Percentiles rank a stretch among this genome's conserved stretches.
phyloP scores from a whole-genome alignment of 2,797 vertebrate genomes.

The Sparidentex hasta region DNA sequence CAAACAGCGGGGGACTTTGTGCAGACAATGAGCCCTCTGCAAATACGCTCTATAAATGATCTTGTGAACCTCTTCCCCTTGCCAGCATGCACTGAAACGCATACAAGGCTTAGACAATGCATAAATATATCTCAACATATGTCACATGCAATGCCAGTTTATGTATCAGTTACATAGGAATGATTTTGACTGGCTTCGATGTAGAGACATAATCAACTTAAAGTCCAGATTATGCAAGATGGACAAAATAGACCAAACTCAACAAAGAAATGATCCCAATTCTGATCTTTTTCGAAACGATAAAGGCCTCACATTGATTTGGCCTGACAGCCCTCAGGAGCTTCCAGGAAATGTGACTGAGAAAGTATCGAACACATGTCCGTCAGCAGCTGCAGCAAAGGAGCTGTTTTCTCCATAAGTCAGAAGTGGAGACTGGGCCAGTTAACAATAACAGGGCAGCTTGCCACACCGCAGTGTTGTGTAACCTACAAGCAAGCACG shows the following conservation, averaged over 20 bases:
- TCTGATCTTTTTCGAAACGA: conserved; percentile 35
- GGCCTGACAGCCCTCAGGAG: conserved; percentile 47
- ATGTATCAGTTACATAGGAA: conserved; percentile 49
- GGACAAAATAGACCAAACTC: conserved; percentile 19
- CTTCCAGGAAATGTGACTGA: conserved; percentile 47
- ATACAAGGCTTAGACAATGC: conserved; percentile 26
- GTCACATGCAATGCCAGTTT: conserved; percentile 41
- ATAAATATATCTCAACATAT: conserved; percentile 36
- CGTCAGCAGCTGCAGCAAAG: conserved; percentile 51
- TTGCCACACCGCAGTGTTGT: conserved; percentile 78
- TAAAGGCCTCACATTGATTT: conserved; percentile 42
- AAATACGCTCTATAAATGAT: conserved; percentile 44
- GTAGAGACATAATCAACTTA: conserved; percentile 47
- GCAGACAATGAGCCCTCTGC: conserved; percentile 28
- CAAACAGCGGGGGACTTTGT: conserved; percentile 34
- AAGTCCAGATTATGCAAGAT: conserved; percentile 40
- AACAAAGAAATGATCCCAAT: conserved; percentile 37
- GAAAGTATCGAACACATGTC: conserved; percentile 61
- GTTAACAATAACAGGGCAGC: conserved; percentile 74
- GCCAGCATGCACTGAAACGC: conserved; percentile 1
- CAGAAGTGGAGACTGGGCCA: conserved; percentile 47
- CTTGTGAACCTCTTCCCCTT: conserved; percentile 20
- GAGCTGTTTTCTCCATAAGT: conserved; percentile 52
- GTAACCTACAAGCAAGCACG: conserved; percentile 71
- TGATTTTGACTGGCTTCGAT: conserved; percentile 37